phyloP scores from a whole-genome alignment of 2,113 vertebrate genomes.

The Varanus komodoensis region DNA sequence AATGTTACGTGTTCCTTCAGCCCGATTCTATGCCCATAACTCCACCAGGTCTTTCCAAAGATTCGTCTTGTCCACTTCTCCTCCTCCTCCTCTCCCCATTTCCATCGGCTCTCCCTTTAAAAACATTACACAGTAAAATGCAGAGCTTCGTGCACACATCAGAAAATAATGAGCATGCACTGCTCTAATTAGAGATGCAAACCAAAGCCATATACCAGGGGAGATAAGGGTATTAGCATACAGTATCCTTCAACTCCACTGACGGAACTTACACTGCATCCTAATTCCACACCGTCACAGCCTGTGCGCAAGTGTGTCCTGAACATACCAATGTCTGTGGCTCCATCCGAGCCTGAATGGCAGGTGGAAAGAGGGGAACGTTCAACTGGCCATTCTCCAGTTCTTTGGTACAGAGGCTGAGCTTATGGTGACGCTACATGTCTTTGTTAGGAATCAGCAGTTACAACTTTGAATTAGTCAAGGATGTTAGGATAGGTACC shows the following conservation, averaged over 20 bases:
- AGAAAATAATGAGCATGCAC: constrained; percentile 35
- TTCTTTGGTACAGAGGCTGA: no score
- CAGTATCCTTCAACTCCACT: constrained; percentile 4
- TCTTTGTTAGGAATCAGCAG: no score
- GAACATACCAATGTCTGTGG: neutral
- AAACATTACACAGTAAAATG: constrained; percentile 34
- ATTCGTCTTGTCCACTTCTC: neutral
- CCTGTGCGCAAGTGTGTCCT: neutral
- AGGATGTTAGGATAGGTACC: no score
- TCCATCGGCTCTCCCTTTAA: constrained; percentile 50
- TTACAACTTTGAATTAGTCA: no score
- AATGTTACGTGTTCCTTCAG: neutral
- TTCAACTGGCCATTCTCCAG: no score
- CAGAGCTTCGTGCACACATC: constrained; percentile 20
- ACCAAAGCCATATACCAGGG: constrained; percentile 39
- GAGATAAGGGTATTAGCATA: constrained; percentile 46
- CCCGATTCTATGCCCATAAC: neutral
- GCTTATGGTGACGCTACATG: no score
- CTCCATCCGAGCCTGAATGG: neutral
- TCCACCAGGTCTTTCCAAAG: constrained; percentile 6
- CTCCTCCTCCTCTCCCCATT: constrained; percentile 11
- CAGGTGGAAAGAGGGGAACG: neutral
- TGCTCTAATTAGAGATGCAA: constrained; percentile 54
- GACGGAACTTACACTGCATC: constrained; percentile 19
- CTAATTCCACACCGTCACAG: neutral